Percentiles rank a stretch among this genome's conserved stretches.
phyloP scores from a whole-genome alignment of 2,113 vertebrate genomes.

The Austrofundulus limnaeus region DNA sequence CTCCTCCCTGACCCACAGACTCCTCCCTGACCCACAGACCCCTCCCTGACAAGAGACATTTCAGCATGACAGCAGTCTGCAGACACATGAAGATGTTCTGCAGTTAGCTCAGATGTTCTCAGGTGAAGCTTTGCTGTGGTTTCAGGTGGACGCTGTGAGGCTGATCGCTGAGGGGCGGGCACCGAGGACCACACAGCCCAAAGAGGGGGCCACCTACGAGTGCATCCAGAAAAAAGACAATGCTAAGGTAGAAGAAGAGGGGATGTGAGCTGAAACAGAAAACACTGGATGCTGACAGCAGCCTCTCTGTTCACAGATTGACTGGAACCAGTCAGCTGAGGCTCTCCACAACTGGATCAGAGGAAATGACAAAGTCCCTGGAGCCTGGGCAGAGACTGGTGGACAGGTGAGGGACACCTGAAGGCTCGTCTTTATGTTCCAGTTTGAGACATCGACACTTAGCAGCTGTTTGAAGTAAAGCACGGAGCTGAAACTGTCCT shows the following conservation, averaged over 20 bases:
- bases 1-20: too few species aligned
- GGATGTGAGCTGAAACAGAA: too few species aligned
- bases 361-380: constrained; percentile 88
- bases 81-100: constrained; percentile 5
- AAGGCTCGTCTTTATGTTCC: too few species aligned
- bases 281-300: not conserved
- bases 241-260: constrained; percentile 72
- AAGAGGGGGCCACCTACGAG: constrained; percentile 87
- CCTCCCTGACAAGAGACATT: too few species aligned
- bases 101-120: not conserved
- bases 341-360: constrained; percentile 90
- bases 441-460: too few species aligned
- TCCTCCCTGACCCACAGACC: too few species aligned
- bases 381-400: constrained; percentile 85
- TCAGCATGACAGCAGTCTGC: too few species aligned
- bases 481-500: not conserved
- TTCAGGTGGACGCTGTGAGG: constrained; percentile 85
- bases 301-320: constrained; percentile 71
- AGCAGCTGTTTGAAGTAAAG: too few species aligned
- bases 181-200: constrained; percentile 77
- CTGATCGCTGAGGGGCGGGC: constrained; percentile 82
- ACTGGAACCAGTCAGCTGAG: constrained; percentile 86
- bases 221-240: constrained; percentile 89
- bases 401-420: too few species aligned
- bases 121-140: not conserved